Percentiles rank a stretch among this genome's conserved stretches.
Conservation (phyloP, 2,888 invertebrate species). For the Stictocephala bisonia region DNA sequence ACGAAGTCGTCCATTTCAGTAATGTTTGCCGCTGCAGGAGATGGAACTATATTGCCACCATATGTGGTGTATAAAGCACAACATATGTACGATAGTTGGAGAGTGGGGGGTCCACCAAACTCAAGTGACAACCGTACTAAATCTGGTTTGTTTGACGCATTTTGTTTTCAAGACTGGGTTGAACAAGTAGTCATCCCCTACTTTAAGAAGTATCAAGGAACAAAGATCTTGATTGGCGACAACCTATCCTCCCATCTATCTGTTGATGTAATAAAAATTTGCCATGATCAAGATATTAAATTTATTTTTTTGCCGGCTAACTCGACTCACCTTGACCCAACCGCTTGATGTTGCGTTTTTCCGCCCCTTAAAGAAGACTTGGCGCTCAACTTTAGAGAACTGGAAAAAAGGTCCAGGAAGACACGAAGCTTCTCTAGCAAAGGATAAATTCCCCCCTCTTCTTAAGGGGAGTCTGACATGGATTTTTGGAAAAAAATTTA, state of each 20-base stretch:
- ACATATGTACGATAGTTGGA: slow-evolving; percentile 52
- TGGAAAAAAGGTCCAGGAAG: slow-evolving; percentile 49
- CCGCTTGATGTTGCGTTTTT: slow-evolving; percentile 54
- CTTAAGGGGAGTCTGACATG: too few relatives aligned
- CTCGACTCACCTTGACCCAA: slow-evolving; percentile 52
- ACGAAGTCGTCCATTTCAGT: slow-evolving; percentile 47
- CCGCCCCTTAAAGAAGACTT: slow-evolving; percentile 51
- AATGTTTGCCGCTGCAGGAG: slow-evolving; percentile 51
- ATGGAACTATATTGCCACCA: slow-evolving; percentile 51
- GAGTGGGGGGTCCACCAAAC: slow-evolving; percentile 46
- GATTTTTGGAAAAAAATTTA: too few relatives aligned
- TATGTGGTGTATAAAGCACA: slow-evolving; percentile 53
- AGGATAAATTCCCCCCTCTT: slow-evolving; percentile 36
- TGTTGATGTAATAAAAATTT: slow-evolving; percentile 47
- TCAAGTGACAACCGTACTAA: slow-evolving; percentile 54
- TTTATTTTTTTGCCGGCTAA: slow-evolving; percentile 53
- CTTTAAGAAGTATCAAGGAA: slow-evolving; percentile 16
- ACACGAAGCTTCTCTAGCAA: slow-evolving; percentile 27
- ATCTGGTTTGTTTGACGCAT: slow-evolving; percentile 60
- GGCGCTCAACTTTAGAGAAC: slow-evolving; percentile 48
- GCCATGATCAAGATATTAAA: slow-evolving; percentile 48
- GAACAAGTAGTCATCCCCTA: slow-evolving; percentile 41
- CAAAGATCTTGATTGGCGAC: slow-evolving; percentile 43
- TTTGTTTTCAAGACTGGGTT: slow-evolving; percentile 50
- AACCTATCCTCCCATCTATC: slow-evolving; percentile 52